Base-by-base conservation (phyloP, 64 coral and sea anemone species). In the Stylophora pistillata region DNA sequence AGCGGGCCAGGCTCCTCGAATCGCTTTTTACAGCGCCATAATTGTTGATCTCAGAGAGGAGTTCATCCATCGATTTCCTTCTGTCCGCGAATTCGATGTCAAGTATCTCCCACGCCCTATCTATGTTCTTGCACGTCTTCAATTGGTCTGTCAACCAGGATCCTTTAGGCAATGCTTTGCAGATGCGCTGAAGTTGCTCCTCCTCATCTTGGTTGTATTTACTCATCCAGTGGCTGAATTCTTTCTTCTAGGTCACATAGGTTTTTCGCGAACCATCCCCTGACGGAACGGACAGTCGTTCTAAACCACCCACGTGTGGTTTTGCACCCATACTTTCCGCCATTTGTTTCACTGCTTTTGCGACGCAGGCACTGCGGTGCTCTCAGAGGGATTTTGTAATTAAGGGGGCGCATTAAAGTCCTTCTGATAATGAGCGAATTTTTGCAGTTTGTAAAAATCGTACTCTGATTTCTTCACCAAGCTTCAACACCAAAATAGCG, bases 341-440 rank as follows among this genome's bases (percentile, higher is more conserved):
- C 92, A 94, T 94, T 47, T 90, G 78, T 66, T 53, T 65, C 12
- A 94, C 30, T 72, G 93, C 93, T 9, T 84, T 81, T 16, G 81
- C 73, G 59, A 90, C 85, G n/a, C n/a, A n/a, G 90, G 62, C 14
- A 77, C 71, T 62, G 59, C 71, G 28, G 81, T 29, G 21, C 20
- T 88, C 28, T 88, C 73, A 65, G 28, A 56, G 31, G 60, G 74
- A 37, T 90, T 69, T 85, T 89, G 78, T 25, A 26, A 77, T 85
- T 77, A 15, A 89, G 73, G 30, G 13, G n/a, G n/a, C n/a, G 34
- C 73, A 72, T 75, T 77, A 65, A 53, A 55, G 74, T 94, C 81
- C 60, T 72, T n/a, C 82, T 94, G 70, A 73, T 94, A 94, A 68
- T 74, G 62, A 61, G 87, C 87, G 55, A 89, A 94, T 74, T 73